phyloP scores from a whole-genome alignment of 2,888 invertebrate genomes.

The Callinectes sapidus region DNA sequence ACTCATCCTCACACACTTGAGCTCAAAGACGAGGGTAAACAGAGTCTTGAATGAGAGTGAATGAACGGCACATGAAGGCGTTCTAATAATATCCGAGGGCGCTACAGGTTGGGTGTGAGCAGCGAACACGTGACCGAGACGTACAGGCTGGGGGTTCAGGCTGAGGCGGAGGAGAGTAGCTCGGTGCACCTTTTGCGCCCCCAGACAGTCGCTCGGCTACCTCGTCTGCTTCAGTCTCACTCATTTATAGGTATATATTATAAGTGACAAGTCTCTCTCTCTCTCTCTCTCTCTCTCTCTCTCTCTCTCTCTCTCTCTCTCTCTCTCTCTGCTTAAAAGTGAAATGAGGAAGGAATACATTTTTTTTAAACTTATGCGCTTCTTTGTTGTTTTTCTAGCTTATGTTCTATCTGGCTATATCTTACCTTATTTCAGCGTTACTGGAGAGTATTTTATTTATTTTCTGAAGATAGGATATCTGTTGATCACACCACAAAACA shows the following conservation, averaged over 20 bases:
- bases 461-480: not conserved
- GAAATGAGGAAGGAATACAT: not conserved
- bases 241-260: not conserved
- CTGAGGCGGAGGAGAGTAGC: slow-evolving; percentile 53
- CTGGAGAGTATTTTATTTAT: not conserved
- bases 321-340: not conserved
- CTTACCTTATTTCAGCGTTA: not conserved
- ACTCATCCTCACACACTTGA: not conserved
- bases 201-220: not conserved
- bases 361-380: too few relatives aligned
- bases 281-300: not conserved
- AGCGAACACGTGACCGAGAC: not conserved
- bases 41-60: not conserved
- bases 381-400: not conserved
- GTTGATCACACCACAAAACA: not conserved
- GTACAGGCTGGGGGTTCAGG: slow-evolving; percentile 45
- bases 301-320: slow-evolving; percentile 21
- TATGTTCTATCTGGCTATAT: not conserved
- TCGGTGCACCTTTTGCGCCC: slow-evolving; percentile 36
- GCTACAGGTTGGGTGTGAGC: slow-evolving; percentile 39
- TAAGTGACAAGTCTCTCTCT: not conserved
- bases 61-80: not conserved
- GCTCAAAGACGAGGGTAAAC: not conserved
- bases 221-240: not conserved
- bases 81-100: not conserved